Base-by-base conservation (phyloP, 2,888 invertebrate species). In the Melieria omissa region DNA sequence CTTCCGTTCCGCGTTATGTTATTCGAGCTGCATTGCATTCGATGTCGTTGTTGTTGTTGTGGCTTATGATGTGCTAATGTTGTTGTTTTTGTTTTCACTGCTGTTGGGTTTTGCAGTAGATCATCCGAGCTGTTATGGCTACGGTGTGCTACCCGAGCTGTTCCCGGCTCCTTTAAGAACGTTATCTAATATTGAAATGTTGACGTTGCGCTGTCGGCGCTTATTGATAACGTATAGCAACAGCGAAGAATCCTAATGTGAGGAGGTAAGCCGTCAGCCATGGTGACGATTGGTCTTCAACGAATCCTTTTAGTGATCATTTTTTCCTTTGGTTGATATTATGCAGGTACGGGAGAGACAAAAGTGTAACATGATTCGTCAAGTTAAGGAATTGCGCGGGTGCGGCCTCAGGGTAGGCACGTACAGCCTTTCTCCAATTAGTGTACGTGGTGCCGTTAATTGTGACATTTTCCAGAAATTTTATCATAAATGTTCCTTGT, bases 361-460 rank as follows among this genome's bases (percentile, higher is more conserved):
- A 55, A 0, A 44, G 16, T 55, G 5, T 65, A 5, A 10, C 54
- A 52, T 42, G 65, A 16, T 55, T 44, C 9, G 52, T 65, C 54
- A 54, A 14, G 54, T 55, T 55, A 5, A 52, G 14, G 10, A 55
- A 65, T 55, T 65, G 65, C 10, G 14, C 65, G 16, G 54, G 16
- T 16, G 55, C 65, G 45, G 55, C 45, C 9, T 55, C 55, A 12
- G 65, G 55, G 44, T 65, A 54, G 10, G 12, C 49, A 10, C 46
- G 16, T 46, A 62, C 46, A 5, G 41, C 49, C 41, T 52, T 64
- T 7, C 52, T 12, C 64, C 52, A 64, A 41, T 62, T 46, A 12
- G 14, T 62, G 62, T 62, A 62, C n/a, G 46, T 62, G 10, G 62
- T 62, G 46, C 14, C 62, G 10, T 46, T 62, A 64, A 64, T 64